phyloP scores from a whole-genome alignment of 2,797 vertebrate genomes.

The Vultur gryphus region DNA sequence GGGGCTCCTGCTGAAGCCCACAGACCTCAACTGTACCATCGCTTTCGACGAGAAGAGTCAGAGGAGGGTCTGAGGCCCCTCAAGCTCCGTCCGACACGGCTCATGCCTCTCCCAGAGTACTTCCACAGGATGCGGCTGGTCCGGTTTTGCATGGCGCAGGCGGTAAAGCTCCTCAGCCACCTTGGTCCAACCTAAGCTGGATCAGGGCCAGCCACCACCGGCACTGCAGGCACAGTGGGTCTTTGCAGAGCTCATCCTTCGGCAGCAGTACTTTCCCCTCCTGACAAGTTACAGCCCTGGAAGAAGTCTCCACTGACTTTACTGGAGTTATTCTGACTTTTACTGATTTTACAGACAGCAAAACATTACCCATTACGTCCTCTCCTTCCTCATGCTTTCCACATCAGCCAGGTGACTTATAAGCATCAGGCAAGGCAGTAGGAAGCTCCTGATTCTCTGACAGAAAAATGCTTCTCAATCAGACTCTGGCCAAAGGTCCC shows the following conservation, averaged over 20 bases:
- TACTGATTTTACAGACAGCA: neutral
- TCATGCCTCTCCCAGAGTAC: neutral
- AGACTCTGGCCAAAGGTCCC: neutral
- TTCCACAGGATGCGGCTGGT: neutral
- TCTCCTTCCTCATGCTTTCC: neutral
- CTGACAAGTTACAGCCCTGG: neutral
- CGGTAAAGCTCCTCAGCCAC: neutral
- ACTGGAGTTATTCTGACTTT: neutral
- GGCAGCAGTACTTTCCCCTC: neutral
- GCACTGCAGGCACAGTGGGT: neutral
- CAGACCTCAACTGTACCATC: neutral
- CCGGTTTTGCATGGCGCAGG: accelerated
- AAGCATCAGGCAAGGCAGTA: neutral
- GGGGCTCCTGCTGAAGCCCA: neutral
- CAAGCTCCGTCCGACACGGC: neutral
- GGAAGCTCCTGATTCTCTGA: neutral
- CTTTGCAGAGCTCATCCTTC: neutral
- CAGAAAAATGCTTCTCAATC: neutral
- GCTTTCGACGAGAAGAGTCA: neutral
- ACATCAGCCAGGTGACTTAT: neutral
- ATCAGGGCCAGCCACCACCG: neutral
- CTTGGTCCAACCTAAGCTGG: neutral
- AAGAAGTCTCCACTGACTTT: neutral
- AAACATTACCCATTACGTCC: neutral
- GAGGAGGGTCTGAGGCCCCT: neutral